Conservation (phyloP, 2,888 invertebrate genomes). For the Stenchaetothrips biformis region DNA sequence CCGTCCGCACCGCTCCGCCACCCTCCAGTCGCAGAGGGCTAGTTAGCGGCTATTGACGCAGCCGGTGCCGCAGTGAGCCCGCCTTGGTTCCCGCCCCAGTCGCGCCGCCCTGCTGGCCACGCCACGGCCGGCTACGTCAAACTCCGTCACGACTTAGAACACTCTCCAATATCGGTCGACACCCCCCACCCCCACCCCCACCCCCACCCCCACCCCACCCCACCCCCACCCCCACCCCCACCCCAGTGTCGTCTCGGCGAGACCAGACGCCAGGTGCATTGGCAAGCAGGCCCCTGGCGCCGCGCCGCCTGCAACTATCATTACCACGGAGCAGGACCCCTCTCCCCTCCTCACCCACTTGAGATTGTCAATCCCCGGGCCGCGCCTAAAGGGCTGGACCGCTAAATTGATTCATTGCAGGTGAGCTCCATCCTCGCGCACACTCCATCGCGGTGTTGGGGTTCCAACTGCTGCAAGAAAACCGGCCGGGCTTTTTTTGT, state of each 20-base stretch:
- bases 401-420: too few relatives aligned
- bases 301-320: background rate
- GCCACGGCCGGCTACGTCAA: background rate
- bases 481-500: too few relatives aligned
- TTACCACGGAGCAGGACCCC: background rate
- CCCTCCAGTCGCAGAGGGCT: background rate
- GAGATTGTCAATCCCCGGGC: too few relatives aligned
- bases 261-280: background rate
- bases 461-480: too few relatives aligned
- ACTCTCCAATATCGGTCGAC: background rate
- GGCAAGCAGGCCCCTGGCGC: background rate
- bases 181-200: background rate
- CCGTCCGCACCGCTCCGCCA: background rate
- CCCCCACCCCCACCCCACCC: background rate
- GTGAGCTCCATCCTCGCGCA: background rate
- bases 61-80: background rate
- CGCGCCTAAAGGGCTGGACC: too few relatives aligned
- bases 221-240: too few relatives aligned
- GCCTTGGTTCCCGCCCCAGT: too few relatives aligned
- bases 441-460: background rate
- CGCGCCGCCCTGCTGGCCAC: too few relatives aligned
- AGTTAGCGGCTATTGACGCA: background rate
- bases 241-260: background rate
- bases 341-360: background rate
- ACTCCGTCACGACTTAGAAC: conserved; percentile 12